A percentile compares a stretch with the other conserved stretches of the same genome.
Conservation (phyloP, 2,113 vertebrate species). For the Bambusicola thoracicus region DNA sequence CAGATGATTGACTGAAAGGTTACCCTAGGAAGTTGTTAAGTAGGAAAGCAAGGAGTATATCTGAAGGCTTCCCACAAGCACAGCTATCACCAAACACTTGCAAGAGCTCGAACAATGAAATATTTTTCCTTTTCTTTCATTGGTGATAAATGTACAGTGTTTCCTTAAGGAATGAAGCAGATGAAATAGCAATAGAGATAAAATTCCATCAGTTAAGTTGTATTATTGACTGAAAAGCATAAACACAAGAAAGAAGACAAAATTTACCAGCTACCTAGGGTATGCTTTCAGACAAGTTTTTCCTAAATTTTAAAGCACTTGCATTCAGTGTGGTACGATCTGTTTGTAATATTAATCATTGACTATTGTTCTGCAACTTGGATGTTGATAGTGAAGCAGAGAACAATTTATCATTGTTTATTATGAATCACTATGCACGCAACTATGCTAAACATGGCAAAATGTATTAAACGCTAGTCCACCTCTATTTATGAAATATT, state of each 20-base stretch:
- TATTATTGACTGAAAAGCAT: background rate
- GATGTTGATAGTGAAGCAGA: slow-evolving; percentile 98
- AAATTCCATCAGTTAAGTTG: background rate
- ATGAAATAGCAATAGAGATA: slow-evolving; percentile 28
- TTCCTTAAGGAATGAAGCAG: slow-evolving; percentile 19
- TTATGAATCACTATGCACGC: slow-evolving; percentile 99
- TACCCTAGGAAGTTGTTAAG: slow-evolving; percentile 78
- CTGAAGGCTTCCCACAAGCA: slow-evolving; percentile 47
- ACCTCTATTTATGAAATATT: slow-evolving; percentile 99
- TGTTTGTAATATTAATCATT: slow-evolving; percentile 98
- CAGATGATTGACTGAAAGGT: slow-evolving; percentile 80
- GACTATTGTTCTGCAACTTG: slow-evolving; percentile 98
- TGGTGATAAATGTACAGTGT: slow-evolving; percentile 21
- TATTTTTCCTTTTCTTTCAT: background rate
- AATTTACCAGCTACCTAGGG: slow-evolving; percentile 76
- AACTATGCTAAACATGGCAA: slow-evolving; percentile 99
- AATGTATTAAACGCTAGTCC: slow-evolving; percentile 99
- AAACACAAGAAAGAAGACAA: slow-evolving; percentile 52
- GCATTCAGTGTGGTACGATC: slow-evolving; percentile 90
- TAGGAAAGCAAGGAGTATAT: background rate
- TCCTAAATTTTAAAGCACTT: slow-evolving; percentile 88
- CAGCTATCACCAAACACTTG: slow-evolving; percentile 34
- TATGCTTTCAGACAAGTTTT: slow-evolving; percentile 84
- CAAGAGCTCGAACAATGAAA: background rate
- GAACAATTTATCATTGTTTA: slow-evolving; percentile 98